phyloP scores from a whole-genome alignment of 2,113 vertebrate genomes.

The Anarrhichthys ocellatus region DNA sequence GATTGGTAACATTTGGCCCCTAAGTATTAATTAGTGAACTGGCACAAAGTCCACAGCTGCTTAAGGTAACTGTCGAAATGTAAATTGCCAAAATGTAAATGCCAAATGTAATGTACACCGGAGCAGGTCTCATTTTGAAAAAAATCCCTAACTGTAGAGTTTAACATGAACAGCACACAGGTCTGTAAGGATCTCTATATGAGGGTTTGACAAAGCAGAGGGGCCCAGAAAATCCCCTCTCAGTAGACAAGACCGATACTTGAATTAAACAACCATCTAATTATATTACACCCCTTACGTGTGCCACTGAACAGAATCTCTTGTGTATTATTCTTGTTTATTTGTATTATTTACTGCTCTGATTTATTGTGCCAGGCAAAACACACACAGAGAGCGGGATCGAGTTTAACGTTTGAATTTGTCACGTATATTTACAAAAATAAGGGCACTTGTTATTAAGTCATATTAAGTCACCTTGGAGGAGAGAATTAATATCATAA shows the following conservation, averaged over 20 bases:
- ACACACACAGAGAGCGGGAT: slow-evolving; percentile 49
- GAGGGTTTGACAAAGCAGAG: slow-evolving; percentile 43
- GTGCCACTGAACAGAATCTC: slow-evolving; percentile 58
- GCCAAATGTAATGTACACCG: slow-evolving; percentile 25
- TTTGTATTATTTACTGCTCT: slow-evolving; percentile 63
- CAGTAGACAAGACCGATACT: slow-evolving; percentile 50
- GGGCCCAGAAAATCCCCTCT: slow-evolving; percentile 40
- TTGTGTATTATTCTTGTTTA: slow-evolving; percentile 70
- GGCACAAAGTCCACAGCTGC: slow-evolving; percentile 68
- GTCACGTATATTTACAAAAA: slow-evolving; percentile 76
- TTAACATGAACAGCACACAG: slow-evolving; percentile 7
- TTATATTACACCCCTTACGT: slow-evolving; percentile 70
- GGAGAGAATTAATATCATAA: slow-evolving; percentile 77
- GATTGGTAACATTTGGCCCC: slow-evolving; percentile 74
- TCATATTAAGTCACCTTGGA: slow-evolving; percentile 70
- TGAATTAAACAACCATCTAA: slow-evolving; percentile 66
- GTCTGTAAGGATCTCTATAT: slow-evolving; percentile 29
- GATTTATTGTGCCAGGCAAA: slow-evolving; percentile 75
- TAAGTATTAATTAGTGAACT: slow-evolving; percentile 74
- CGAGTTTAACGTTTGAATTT: slow-evolving; percentile 72
- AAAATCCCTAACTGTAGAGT: slow-evolving; percentile 2
- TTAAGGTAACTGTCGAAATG: slow-evolving; percentile 52
- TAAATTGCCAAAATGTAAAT: slow-evolving; percentile 40
- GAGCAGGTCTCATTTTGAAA: slow-evolving; percentile 9
- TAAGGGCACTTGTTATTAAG: slow-evolving; percentile 75